Percentiles rank a stretch among this genome's conserved stretches.
phyloP scores from a whole-genome alignment of 2,113 vertebrate genomes.

The Trogon surrucura region DNA sequence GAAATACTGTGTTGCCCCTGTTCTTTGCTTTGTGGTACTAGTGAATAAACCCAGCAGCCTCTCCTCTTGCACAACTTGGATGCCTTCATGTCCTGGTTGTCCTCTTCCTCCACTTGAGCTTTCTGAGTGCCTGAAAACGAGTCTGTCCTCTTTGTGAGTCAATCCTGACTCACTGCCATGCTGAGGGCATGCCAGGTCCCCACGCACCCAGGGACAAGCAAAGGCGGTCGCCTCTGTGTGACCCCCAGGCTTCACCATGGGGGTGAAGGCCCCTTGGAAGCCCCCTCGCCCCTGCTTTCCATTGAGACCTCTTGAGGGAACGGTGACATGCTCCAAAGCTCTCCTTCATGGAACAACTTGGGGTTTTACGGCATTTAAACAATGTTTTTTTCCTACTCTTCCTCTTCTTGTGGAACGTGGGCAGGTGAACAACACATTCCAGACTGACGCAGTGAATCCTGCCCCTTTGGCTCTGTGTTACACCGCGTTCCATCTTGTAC shows the following conservation, averaged over 20 bases:
- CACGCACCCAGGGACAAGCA: not conserved
- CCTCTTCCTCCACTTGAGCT: not conserved
- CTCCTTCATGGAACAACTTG: not conserved
- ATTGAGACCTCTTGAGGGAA: not conserved
- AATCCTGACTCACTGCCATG: not conserved
- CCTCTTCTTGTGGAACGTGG: not conserved
- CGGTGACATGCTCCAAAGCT: accelerated
- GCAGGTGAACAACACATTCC: accelerated
- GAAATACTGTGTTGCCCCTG: not conserved
- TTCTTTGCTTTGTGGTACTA: not conserved
- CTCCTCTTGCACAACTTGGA: not conserved
- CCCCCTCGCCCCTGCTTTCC: not conserved
- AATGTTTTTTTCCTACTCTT: not conserved
- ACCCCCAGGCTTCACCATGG: accelerated
- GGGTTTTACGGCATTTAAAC: not conserved
- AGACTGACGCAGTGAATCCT: not conserved
- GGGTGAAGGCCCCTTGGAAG: not conserved
- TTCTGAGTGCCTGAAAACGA: not conserved
- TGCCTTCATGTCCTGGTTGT: not conserved
- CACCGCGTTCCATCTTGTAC: accelerated
- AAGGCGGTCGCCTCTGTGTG: not conserved
- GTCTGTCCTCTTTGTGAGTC: not conserved
- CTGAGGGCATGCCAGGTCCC: accelerated
- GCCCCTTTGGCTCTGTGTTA: not conserved
- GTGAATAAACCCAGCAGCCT: not conserved